A percentile compares a stretch with the other conserved stretches of the same genome.
phyloP scores from a whole-genome alignment of 2,113 vertebrate species.

The Tetrax tetrax region DNA sequence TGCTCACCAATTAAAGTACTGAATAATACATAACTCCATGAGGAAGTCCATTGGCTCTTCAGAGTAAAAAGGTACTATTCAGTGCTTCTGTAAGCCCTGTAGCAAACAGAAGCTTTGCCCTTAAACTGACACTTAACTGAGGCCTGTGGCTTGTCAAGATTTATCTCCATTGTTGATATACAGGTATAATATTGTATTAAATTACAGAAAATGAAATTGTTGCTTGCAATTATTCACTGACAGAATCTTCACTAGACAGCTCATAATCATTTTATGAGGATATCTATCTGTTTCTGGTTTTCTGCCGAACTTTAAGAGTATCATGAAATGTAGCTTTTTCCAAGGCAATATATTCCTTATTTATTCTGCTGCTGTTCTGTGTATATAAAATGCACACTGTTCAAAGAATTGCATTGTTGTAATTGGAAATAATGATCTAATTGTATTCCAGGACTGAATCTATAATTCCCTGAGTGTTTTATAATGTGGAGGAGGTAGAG shows the following conservation, averaged over 20 bases:
- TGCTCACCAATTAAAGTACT: neutral
- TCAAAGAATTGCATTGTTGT: constrained; percentile 1
- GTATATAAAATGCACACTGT: neutral
- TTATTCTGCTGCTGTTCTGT: constrained; percentile 10
- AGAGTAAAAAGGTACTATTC: neutral
- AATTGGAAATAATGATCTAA: constrained; percentile 30
- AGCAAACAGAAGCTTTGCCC: neutral
- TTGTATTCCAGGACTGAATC: neutral
- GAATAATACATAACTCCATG: neutral
- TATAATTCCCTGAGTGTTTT: constrained; percentile 27
- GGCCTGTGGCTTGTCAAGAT: neutral
- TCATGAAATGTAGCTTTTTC: neutral
- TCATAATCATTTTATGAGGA: neutral
- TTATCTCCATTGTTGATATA: neutral
- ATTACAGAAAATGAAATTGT: neutral
- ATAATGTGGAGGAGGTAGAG: neutral
- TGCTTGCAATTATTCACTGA: neutral
- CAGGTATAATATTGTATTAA: neutral
- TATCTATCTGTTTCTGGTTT: neutral
- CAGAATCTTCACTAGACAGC: neutral
- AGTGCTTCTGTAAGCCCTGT: neutral
- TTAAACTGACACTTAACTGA: neutral
- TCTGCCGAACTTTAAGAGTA: neutral
- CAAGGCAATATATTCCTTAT: neutral
- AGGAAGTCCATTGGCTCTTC: neutral